phyloP scores from a whole-genome alignment of 2,888 invertebrate species.

The Tenthredo scrophulariae region DNA sequence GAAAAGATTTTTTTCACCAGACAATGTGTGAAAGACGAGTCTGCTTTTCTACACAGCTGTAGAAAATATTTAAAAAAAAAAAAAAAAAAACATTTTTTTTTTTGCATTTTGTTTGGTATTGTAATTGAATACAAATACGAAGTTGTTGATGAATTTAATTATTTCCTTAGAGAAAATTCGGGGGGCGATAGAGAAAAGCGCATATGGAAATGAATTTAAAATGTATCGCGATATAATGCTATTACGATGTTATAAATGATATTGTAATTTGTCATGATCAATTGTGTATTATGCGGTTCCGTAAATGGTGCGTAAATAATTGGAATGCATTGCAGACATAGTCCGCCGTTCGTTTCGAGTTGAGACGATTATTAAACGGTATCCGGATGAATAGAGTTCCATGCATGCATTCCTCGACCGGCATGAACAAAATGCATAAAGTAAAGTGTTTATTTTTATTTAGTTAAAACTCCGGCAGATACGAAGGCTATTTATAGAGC shows the following conservation, averaged over 20 bases:
- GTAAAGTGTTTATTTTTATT: conserved; percentile 65
- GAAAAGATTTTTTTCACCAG: background rate
- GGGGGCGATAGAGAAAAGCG: background rate
- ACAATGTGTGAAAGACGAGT: background rate
- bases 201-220: background rate
- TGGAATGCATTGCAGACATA: conserved; percentile 5
- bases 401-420: conserved; percentile 23
- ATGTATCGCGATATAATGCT: background rate
- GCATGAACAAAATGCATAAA: conserved; percentile 46
- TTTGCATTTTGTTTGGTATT: background rate
- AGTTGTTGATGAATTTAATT: background rate
- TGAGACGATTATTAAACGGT: background rate
- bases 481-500: conserved; percentile 69
- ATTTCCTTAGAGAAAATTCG: background rate
- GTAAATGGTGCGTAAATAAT: conserved; percentile 44
- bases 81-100: no score
- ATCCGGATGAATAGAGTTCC: conserved; percentile 32
- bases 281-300: background rate
- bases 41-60: background rate
- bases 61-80: background rate
- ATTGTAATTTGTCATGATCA: conserved; percentile 19
- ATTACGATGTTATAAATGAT: background rate
- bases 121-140: background rate
- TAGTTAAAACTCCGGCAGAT: conserved; percentile 66
- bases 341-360: background rate